A percentile compares a stretch with the other conserved stretches of the same genome.
Conservation (phyloP, 2,113 vertebrate species). For the Raja brachyura region DNA sequence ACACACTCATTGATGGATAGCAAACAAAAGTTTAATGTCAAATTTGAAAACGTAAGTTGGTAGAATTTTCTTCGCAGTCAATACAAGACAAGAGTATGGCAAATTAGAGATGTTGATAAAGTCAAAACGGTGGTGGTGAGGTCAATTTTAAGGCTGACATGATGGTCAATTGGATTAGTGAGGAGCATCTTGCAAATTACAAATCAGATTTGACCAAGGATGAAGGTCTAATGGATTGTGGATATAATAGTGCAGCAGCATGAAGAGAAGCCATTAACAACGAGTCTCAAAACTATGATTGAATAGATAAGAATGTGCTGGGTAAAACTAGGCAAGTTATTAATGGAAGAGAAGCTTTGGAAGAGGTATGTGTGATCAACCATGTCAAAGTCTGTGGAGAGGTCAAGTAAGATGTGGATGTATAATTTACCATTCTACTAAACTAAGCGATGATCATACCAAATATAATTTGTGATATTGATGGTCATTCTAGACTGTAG, state of each 20-base stretch:
- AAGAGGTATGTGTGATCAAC: not conserved
- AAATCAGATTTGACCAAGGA: not conserved
- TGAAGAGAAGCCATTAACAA: not conserved
- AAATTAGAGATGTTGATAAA: too few relatives aligned
- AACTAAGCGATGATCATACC: not conserved
- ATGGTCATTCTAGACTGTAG: not conserved
- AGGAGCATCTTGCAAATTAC: too few relatives aligned
- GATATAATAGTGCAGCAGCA: not conserved
- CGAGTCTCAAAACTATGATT: not conserved
- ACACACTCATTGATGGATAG: too few relatives aligned
- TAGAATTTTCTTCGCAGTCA: too few relatives aligned
- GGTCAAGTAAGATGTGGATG: not conserved
- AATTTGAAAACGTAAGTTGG: too few relatives aligned
- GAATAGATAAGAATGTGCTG: not conserved
- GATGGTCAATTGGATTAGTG: too few relatives aligned
- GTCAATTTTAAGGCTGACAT: too few relatives aligned
- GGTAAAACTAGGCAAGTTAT: not conserved
- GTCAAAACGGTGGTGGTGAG: too few relatives aligned
- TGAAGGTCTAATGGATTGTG: not conserved
- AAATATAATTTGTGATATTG: not conserved
- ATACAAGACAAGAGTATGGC: too few relatives aligned
- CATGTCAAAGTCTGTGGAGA: not conserved
- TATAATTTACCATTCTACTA: not conserved
- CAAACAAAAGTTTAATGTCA: too few relatives aligned
- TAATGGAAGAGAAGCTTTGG: too few relatives aligned